Conservation (phyloP, 2,797 vertebrate species). For the Hozukius guyotensis region DNA sequence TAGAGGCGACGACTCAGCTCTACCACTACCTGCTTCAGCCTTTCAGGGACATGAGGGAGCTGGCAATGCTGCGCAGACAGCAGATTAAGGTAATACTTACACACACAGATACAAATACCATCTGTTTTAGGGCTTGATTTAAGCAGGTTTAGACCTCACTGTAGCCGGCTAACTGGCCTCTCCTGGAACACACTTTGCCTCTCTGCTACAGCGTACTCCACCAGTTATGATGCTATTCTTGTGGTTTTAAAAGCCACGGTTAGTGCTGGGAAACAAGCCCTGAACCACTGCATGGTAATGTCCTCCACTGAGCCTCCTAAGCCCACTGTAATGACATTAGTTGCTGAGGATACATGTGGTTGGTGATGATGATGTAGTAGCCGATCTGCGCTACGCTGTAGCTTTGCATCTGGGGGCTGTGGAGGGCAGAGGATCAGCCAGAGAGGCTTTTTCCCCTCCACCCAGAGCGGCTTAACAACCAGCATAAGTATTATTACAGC, state of each 20-base stretch:
- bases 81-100: conserved; percentile 93
- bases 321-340: conserved; percentile 46
- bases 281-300: background rate
- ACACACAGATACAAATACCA: conserved; percentile 43
- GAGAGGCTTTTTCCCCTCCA: conserved; percentile 56
- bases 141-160: conserved; percentile 44
- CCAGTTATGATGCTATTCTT: background rate
- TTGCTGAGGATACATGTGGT: conserved; percentile 34
- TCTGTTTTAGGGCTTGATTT: conserved; percentile 62
- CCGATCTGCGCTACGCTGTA: conserved; percentile 22
- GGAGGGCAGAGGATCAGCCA: conserved; percentile 71
- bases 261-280: background rate
- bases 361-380: conserved; percentile 31
- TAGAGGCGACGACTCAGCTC: conserved; percentile 94
- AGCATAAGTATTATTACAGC: conserved; percentile 78
- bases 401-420: conserved; percentile 52
- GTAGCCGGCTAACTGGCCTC: conserved; percentile 19
- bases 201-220: background rate
- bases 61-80: conserved; percentile 95
- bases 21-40: conserved; percentile 98
- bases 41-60: conserved; percentile 97
- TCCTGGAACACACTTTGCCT: conserved; percentile 26
- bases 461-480: conserved; percentile 76
- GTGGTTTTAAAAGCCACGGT: conserved; percentile 28
- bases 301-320: conserved; percentile 24